Evolutionary conservation across 2,113 vertebrate genomes (phyloP).

Genomic region (Neopipo cinnamomea): DNA sequence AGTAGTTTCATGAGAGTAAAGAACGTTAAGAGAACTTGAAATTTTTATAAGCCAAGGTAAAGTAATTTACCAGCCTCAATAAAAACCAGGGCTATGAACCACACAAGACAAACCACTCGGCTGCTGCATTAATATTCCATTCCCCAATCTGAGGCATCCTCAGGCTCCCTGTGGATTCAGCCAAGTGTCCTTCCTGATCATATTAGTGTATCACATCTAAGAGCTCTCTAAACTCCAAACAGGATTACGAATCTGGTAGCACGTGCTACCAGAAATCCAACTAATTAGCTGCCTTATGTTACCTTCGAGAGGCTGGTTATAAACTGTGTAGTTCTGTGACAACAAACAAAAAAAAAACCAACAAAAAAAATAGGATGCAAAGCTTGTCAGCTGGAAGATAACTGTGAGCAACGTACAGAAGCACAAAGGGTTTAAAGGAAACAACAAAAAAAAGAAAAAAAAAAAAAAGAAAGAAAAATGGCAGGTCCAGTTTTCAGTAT

Average conservation of each 20-base stretch:
- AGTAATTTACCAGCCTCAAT: slow-evolving; percentile 44
- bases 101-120: slow-evolving; percentile 13
- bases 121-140: background rate
- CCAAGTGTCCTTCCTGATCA: background rate
- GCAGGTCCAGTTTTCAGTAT: slow-evolving; percentile 52
- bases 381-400: slow-evolving; percentile 22
- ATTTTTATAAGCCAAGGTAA: slow-evolving; percentile 42
- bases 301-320: slow-evolving; percentile 40
- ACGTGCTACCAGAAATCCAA: background rate
- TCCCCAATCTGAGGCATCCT: slow-evolving; percentile 29
- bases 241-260: background rate
- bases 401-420: background rate
- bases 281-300: slow-evolving; percentile 58
- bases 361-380: background rate
- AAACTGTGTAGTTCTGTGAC: background rate
- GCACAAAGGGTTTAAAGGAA: slow-evolving; percentile 23
- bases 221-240: background rate
- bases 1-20: slow-evolving; percentile 52
- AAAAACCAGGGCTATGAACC: slow-evolving; percentile 28
- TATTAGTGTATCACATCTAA: background rate
- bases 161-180: background rate
- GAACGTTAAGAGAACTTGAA: slow-evolving; percentile 30
- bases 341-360: background rate
- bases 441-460: background rate
- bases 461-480: background rate